phyloP scores from a whole-genome alignment of 1,140 invertebrate species.

The Bathynomus jamesi region DNA sequence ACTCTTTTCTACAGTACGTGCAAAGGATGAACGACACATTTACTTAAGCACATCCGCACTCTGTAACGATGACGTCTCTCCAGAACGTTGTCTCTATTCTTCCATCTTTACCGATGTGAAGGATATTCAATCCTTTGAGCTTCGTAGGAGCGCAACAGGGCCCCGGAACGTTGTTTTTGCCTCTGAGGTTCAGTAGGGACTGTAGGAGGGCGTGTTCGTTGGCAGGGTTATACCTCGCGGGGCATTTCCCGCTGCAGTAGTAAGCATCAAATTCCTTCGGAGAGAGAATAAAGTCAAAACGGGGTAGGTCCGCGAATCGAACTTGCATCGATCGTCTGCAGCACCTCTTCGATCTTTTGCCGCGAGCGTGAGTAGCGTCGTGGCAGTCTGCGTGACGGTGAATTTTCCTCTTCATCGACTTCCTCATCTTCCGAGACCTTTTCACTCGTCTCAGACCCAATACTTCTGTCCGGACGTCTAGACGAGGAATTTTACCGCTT shows the following conservation, averaged over 20 bases:
- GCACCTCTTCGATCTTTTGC: constrained; percentile 48
- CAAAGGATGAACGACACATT: no score
- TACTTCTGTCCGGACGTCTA: constrained; percentile 13
- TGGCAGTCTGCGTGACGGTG: constrained; percentile 5
- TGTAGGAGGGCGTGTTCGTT: constrained; percentile 65
- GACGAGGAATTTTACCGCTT: neutral
- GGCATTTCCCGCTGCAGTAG: constrained; percentile 62
- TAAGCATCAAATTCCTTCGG: constrained; percentile 64
- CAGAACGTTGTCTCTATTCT: constrained; percentile 61
- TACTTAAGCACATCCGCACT: constrained; percentile 62
- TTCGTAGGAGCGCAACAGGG: constrained; percentile 65
- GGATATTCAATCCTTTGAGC: constrained; percentile 56
- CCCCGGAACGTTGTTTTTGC: constrained; percentile 47
- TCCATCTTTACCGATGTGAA: constrained; percentile 57
- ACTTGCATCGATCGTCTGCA: constrained; percentile 59
- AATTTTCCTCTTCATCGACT: constrained; percentile 1
- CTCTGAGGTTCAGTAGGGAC: constrained; percentile 37
- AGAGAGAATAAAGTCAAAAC: constrained; percentile 60
- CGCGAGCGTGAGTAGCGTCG: neutral
- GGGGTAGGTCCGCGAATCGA: constrained; percentile 57
- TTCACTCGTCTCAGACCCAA: constrained; percentile 8
- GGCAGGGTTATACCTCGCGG: constrained; percentile 56
- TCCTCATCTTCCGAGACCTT: constrained; percentile 5
- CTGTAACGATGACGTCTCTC: constrained; percentile 61
- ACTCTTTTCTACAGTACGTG: no score